Conservation (phyloP, 1,140 invertebrate species). For the Calycopis cecrops region DNA sequence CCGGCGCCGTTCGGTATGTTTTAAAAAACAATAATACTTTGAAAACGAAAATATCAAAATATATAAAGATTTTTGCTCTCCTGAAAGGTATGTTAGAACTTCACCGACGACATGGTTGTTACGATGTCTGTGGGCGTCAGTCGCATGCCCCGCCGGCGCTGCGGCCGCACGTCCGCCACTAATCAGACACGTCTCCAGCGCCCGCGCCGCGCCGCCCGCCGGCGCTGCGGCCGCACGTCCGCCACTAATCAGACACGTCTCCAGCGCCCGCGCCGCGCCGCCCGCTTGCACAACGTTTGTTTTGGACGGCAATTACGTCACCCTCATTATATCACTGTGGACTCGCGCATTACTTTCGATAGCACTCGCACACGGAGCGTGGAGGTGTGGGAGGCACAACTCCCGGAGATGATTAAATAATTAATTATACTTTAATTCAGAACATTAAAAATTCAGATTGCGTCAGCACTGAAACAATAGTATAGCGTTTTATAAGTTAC, state of each 20-base stretch:
- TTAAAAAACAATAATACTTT: too few relatives aligned
- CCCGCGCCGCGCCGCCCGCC: not conserved
- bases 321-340: not conserved
- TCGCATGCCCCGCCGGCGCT: not conserved
- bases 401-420: too few relatives aligned
- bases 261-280: not conserved
- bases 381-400: too few relatives aligned
- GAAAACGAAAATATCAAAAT: too few relatives aligned
- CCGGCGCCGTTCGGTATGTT: too few relatives aligned
- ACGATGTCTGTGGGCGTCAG: too few relatives aligned
- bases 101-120: too few relatives aligned
- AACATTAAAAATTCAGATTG: not conserved
- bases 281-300: conserved; percentile 6
- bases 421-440: not conserved
- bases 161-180: not conserved
- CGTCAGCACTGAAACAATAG: too few relatives aligned
- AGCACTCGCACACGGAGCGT: too few relatives aligned
- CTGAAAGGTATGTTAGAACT: too few relatives aligned
- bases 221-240: not conserved
- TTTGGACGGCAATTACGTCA: conserved; percentile 1
- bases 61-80: too few relatives aligned
- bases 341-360: not conserved
- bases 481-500: too few relatives aligned
- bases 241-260: not conserved
- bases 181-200: not conserved